Evolutionary conservation across 1,140 invertebrate species (phyloP), one percentile per base, ranked within the genome.

Genomic region (Melipona quadrifasciata): DNA sequence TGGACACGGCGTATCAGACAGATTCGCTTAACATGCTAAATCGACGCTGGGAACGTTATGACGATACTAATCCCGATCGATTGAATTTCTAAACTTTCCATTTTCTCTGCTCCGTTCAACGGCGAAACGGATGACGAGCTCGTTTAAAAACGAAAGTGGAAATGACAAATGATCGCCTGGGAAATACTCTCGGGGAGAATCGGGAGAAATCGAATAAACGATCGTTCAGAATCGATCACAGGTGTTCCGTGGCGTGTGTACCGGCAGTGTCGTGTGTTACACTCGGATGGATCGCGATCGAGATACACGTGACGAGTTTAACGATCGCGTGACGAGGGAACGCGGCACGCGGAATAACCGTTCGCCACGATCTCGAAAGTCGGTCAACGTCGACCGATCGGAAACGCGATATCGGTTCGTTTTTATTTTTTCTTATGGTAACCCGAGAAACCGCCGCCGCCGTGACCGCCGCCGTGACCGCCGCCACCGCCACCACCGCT

Each of bases 401-500:
- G 31, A 79, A 79, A 75, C 58, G 19, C 24, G 24, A n/a, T 31
- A 70, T 79, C 47, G 14, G 34, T 27, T 17, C 24, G 8, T 6
- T 85, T 16, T 77, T 86, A 91, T 79, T 91, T 89, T 64, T 85
- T 87, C 47, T 91, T 89, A 39, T 90, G 86, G 34, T 91, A 91
- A 53, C 91, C 89, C 3, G 87, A 79, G 70, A 91, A 91, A 57
- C 91, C 89, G 53, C 90, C 85, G 11, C 85, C 78, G 10, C 55
- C 39, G 31, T 51, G 51, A 1, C 85, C 81, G 8, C 82, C 84
- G 11, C 82, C 80, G 14, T 81, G 70, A 1, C 89, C 78, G 2
- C 82, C 80, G 14, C 84, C 73, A 1, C 89, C 78, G 2, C 87
- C 86, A 0, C 86, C 73, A 17, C 91, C 90, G 5, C 90, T 85